Percentiles rank a stretch among this genome's conserved stretches.
These are phyloP conservation scores for Notocelia uddmanniana DNA, from an alignment of 2,888 invertebrate genomes.

Conservation along the genomic window DNA sequence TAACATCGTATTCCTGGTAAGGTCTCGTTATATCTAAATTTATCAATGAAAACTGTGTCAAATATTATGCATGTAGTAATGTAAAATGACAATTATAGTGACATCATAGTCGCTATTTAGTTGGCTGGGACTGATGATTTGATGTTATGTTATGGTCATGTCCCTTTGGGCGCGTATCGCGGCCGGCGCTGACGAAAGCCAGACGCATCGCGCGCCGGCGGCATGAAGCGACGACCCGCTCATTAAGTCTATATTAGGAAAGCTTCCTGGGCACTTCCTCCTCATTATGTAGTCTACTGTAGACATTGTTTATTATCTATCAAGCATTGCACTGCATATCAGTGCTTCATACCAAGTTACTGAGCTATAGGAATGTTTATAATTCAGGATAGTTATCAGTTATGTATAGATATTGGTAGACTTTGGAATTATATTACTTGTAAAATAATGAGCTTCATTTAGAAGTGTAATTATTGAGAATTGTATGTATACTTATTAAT, in stretches of 20 bases:
- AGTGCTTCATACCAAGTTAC: neutral
- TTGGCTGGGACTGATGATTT: neutral
- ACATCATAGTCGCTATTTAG: neutral
- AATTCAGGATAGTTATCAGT: neutral
- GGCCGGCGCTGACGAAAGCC: slow-evolving; percentile 13
- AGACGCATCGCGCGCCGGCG: slow-evolving; percentile 21
- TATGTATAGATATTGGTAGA: neutral
- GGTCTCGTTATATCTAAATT: slow-evolving; percentile 56
- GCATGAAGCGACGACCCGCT: slow-evolving; percentile 23
- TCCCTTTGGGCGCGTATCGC: slow-evolving; percentile 4
- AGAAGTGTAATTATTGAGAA: neutral
- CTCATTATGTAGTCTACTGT: slow-evolving; percentile 22
- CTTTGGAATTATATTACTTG: neutral
- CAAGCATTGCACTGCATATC: neutral
- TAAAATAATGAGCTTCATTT: neutral
- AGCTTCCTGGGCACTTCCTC: slow-evolving; percentile 39
- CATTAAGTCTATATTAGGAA: slow-evolving; percentile 40
- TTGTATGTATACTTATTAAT: neutral
- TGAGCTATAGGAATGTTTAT: neutral
- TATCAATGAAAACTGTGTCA: slow-evolving; percentile 27
- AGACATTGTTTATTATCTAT: slow-evolving; percentile 26
- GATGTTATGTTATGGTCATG: slow-evolving; percentile 24
- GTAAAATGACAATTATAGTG: too few relatives aligned
- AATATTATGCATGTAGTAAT: neutral
- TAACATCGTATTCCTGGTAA: slow-evolving; percentile 91